Conservation (phyloP, 2,888 invertebrate genomes). For the Drosophila parthenogenetica region DNA sequence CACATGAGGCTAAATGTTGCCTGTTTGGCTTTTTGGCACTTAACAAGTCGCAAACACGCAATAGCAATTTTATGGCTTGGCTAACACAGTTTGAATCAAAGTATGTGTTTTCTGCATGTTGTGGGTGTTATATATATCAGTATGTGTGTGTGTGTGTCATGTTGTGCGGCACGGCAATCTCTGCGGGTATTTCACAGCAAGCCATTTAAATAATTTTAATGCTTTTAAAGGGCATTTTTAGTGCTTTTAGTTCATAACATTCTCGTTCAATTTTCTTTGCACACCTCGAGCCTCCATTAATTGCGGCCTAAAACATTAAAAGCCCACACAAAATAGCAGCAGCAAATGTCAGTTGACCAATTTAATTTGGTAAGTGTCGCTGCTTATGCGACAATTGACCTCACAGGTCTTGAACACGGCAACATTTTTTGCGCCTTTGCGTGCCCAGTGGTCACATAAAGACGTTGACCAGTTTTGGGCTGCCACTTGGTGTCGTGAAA, state of each 20-base stretch:
- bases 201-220: constrained; percentile 45
- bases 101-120: background rate
- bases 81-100: constrained; percentile 30
- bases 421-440: constrained; percentile 16
- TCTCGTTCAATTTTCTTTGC: constrained; percentile 7
- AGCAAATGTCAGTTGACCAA: constrained; percentile 28
- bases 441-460: constrained; percentile 45
- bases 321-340: constrained; percentile 26
- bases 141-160: constrained; percentile 7
- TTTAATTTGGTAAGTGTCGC: background rate
- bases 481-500: constrained; percentile 41
- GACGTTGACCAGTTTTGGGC: constrained; percentile 57
- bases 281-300: constrained; percentile 48
- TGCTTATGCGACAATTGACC: constrained; percentile 62
- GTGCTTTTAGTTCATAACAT: constrained; percentile 11
- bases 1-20: constrained; percentile 23
- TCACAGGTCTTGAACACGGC: constrained; percentile 23
- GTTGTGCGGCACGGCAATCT: constrained; percentile 8
- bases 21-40: constrained; percentile 39
- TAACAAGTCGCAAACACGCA: constrained; percentile 45
- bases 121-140: background rate
- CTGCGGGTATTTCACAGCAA: background rate
- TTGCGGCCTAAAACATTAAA: constrained; percentile 28
- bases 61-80: constrained; percentile 40
- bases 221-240: constrained; percentile 34